These are phyloP conservation scores for Drosophila takahashii DNA, from an alignment of 1,140 invertebrate species.

Conservation along the genomic window DNA sequence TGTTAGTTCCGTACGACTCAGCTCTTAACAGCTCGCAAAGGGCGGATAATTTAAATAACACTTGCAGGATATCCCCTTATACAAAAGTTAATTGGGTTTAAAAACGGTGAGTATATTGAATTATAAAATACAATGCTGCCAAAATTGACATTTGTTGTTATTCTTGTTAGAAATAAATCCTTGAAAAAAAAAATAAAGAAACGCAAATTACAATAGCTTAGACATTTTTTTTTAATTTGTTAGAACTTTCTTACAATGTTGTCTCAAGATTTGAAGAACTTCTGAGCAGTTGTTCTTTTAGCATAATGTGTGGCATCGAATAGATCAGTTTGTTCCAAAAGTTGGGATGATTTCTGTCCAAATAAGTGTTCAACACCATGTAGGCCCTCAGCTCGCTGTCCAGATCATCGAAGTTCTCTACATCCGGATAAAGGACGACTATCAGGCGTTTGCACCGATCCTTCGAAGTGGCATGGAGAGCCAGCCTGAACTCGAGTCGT, in stretches of 20 bases:
- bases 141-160: no score
- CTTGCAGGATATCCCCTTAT: no score
- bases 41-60: no score
- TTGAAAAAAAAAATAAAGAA: neutral
- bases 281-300: neutral
- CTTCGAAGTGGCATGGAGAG: constrained; percentile 24
- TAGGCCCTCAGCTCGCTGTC: constrained; percentile 25
- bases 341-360: constrained; percentile 17
- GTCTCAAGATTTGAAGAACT: neutral
- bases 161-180: no score
- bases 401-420: constrained; percentile 32
- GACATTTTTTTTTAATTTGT: no score
- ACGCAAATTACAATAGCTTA: no score
- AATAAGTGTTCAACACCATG: constrained; percentile 40
- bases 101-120: no score
- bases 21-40: no score
- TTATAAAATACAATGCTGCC: no score
- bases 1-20: no score
- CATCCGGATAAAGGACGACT: constrained; percentile 37
- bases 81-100: no score
- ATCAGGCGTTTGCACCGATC: constrained; percentile 41
- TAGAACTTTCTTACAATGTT: neutral
- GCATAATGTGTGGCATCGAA: constrained; percentile 27
- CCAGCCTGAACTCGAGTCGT: constrained; percentile 26
- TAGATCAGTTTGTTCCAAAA: constrained; percentile 44